Evolutionary conservation across 2,797 vertebrate species (phyloP).

Genomic region (Petrocephalus schoutedeni): DNA sequence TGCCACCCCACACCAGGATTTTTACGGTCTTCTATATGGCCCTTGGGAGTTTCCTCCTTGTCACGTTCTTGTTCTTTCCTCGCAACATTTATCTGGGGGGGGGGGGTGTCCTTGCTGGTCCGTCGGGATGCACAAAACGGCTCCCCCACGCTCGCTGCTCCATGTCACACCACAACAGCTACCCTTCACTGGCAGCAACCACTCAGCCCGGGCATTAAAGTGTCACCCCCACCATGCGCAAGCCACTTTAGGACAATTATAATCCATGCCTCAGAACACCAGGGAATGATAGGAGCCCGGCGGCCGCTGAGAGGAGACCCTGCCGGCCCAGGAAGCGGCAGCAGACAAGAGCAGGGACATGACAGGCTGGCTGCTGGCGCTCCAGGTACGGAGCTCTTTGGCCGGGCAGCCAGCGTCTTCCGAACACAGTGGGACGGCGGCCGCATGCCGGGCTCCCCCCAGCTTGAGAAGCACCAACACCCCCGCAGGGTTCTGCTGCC

Average conservation of each 20-base stretch:
- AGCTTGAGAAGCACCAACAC: neutral
- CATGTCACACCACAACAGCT: neutral
- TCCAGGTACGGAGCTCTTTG: neutral
- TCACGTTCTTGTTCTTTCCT: neutral
- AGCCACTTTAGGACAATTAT: neutral
- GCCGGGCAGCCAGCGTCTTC: neutral
- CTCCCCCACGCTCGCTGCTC: neutral
- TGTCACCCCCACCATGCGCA: neutral
- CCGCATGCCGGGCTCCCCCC: neutral
- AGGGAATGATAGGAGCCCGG: neutral
- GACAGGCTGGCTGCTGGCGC: neutral
- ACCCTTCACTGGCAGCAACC: neutral
- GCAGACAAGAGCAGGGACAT: neutral
- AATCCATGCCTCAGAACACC: neutral
- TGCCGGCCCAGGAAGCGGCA: neutral
- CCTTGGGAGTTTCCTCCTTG: neutral
- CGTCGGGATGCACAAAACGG: neutral
- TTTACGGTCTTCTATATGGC: neutral
- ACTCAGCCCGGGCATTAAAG: neutral
- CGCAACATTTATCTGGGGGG: neutral
- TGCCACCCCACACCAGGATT: neutral
- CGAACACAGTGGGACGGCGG: neutral
- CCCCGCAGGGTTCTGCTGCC: slow-evolving; percentile 14
- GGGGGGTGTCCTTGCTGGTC: neutral
- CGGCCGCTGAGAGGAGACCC: neutral